phyloP scores from a whole-genome alignment of 1,140 invertebrate species.

The Holcopasites calliopsidis region DNA sequence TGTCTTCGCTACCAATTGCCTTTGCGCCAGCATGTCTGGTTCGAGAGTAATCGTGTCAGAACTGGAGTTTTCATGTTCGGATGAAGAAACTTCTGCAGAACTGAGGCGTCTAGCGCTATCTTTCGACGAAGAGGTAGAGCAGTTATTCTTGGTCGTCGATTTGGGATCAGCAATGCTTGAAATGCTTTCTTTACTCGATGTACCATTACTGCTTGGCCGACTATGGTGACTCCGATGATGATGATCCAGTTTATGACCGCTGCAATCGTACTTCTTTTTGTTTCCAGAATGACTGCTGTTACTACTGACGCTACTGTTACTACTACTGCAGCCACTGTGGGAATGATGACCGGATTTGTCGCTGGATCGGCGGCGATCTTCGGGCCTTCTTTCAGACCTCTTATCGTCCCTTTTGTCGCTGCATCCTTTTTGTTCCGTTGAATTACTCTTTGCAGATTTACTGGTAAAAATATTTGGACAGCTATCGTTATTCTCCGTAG shows the following conservation, averaged over 20 bases:
- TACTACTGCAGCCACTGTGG: slow-evolving; percentile 26
- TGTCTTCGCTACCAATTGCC: slow-evolving; percentile 65
- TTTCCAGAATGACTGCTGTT: slow-evolving; percentile 60
- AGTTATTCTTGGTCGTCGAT: slow-evolving; percentile 25
- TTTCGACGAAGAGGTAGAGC: slow-evolving; percentile 40
- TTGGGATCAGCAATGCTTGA: slow-evolving; percentile 18
- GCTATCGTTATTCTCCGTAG: slow-evolving; percentile 39
- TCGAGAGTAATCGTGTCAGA: slow-evolving; percentile 25
- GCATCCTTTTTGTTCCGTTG: slow-evolving; percentile 46
- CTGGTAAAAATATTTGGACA: slow-evolving; percentile 36
- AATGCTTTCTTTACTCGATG: slow-evolving; percentile 47
- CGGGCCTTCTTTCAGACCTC: slow-evolving; percentile 52
- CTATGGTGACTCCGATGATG: slow-evolving; percentile 55
- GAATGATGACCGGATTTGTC: slow-evolving; percentile 62
- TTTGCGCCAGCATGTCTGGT: slow-evolving; percentile 33
- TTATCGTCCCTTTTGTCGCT: slow-evolving; percentile 54
- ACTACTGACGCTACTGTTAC: slow-evolving; percentile 42
- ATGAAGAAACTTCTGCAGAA: slow-evolving; percentile 26
- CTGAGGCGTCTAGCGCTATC: slow-evolving; percentile 48
- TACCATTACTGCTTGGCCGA: slow-evolving; percentile 46
- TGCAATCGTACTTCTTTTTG: slow-evolving; percentile 68
- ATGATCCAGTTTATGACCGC: slow-evolving; percentile 50
- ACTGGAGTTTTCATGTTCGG: not conserved
- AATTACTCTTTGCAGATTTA: slow-evolving; percentile 45
- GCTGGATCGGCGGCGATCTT: slow-evolving; percentile 61